Evolutionary conservation across 2,888 invertebrate genomes (phyloP), one percentile per base, ranked within the genome.

Genomic region (Cordilura impudica): DNA sequence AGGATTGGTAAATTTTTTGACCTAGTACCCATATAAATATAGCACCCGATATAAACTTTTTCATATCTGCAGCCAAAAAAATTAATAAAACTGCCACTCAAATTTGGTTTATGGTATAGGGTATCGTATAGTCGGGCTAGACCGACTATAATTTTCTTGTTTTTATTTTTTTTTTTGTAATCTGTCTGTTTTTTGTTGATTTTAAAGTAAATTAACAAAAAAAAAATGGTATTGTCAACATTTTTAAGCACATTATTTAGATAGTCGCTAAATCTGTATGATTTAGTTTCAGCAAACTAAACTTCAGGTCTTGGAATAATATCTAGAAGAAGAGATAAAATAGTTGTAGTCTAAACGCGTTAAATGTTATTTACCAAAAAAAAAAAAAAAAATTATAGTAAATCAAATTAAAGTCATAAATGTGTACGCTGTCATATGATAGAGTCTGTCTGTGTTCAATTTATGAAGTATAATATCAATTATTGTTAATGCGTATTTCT

Each of bases 381-480:
- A 31, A 31, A 10, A 2, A 8, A 10, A 31, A 8, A 31, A 31
- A 29, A 31, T 31, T 10, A 12, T 31, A 31, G 31, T 31, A 31
- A 31, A 31, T 31, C 31, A 31, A 10, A 10, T 10, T 31, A 31
- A 31, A 31, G 31, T 31, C 31, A 31, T 31, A 31, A 10, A 31
- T 12, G 31, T 31, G 12, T 31, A 12, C 12, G 8, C 10, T 31
- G 31, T 31, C 10, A 31, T 31, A 31, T 31, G 31, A 31, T 12
- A 31, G 4, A 4, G 6, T 18, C n/a, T 26, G 6, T 26, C 26
- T 23, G 3, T 53, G 29, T 19, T 63, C 49, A 53, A 71, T 76
- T 76, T 76, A 76, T 76, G 70, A 58, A 70, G 56, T 61, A 39
- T 61, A 35, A 49, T 29, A 72, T 47, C 47, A 54, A 72, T 77